phyloP scores from a whole-genome alignment of 2,797 vertebrate genomes.

The Argentina silus region DNA sequence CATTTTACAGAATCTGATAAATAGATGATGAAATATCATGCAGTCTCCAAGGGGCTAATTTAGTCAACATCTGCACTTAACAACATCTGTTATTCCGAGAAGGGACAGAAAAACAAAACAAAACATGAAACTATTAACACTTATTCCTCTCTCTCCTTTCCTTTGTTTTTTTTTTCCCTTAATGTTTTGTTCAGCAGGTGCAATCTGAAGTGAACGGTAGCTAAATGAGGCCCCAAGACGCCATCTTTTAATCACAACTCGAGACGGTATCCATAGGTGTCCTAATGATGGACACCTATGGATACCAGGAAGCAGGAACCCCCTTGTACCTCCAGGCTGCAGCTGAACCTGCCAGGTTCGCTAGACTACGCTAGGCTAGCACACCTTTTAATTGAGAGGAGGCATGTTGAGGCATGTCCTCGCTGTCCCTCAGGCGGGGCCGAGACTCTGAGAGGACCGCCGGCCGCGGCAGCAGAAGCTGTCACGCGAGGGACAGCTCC shows the following conservation, averaged over 20 bases:
- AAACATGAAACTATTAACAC: not conserved
- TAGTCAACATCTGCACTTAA: not conserved
- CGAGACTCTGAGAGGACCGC: not conserved
- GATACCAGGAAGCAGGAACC: too few species aligned
- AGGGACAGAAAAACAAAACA: not conserved
- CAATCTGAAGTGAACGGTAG: too few species aligned
- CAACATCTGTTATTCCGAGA: not conserved
- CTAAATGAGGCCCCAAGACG: slow-evolving; percentile 22
- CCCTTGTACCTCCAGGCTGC: too few species aligned
- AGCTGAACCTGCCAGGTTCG: too few species aligned
- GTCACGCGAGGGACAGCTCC: slow-evolving; percentile 25
- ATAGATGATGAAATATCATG: not conserved
- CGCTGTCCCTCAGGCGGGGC: slow-evolving; percentile 14
- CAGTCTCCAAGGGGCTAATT: not conserved
- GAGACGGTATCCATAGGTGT: slow-evolving; percentile 38
- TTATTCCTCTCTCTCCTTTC: too few species aligned
- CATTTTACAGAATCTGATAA: not conserved
- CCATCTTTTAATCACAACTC: slow-evolving; percentile 30
- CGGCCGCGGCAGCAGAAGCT: slow-evolving; percentile 24
- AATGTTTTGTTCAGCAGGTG: too few species aligned
- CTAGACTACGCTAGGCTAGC: not conserved
- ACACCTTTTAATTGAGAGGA: slow-evolving; percentile 60
- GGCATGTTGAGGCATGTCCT: slow-evolving; percentile 57
- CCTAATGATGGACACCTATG: not conserved
- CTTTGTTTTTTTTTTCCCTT: too few species aligned